Base-by-base conservation (phyloP, 1,140 invertebrate genomes). In the Nixonia krombeini region DNA sequence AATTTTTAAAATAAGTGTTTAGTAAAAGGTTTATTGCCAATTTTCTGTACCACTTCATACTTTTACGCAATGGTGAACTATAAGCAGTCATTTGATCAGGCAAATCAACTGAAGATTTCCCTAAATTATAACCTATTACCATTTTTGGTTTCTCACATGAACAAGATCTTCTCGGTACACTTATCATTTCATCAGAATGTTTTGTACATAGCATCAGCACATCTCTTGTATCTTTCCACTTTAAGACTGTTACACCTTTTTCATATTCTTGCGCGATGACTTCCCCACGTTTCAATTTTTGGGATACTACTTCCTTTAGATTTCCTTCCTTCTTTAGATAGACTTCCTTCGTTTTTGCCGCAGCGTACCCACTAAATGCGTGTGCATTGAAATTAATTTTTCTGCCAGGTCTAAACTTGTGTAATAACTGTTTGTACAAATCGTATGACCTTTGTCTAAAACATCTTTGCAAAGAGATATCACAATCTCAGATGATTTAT, bases 181-280 rank as follows among this genome's bases (percentile, higher is more conserved):
- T 15, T 21, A 12, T 33, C 44, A 44, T 40, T 61, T 52, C 33
- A 12, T 10, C 35, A 21, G 61, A 26, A 52, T 72, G 64, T 40
- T 72, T 72, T 8, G 64, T 72, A 18, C 52, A 66, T 7, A 70
- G 51, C 65, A 74, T 69, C 29, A 72, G 35, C 0, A 75, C 68
- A 47, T 72, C 66, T 37, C 71, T 46, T 45, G 31, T 53, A 35
- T 72, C 66, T 53, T 64, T 71, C 73, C 73, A 74, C 45, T 74
- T 75, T 10, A 73, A 21, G 12, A 73, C 49, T 15, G 62, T 62
- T 23, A 76, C 40, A 16, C 62, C 69, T 15, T 62, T 57, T 41
- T 51, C 23, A 61, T 71, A 72, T 67, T 73, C 42, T 25, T 40
- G 55, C 10, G 49, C 66, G 4, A 46, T 52, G 13, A 74, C 12